Evolutionary conservation across 1,140 invertebrate genomes (phyloP).

Genomic region (Theocolax elegans): DNA sequence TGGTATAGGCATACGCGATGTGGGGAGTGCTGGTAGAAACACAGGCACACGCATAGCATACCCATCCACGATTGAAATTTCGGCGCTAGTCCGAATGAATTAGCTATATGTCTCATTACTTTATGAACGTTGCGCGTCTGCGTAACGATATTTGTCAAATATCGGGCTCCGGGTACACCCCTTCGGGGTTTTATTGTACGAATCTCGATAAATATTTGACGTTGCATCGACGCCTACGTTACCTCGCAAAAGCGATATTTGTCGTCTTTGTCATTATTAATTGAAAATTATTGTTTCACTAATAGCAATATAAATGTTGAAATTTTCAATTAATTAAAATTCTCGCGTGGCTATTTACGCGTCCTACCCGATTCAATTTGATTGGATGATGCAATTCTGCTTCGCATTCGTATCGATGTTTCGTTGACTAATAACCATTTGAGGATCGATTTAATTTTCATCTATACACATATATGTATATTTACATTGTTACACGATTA

Average conservation of each 20-base stretch:
- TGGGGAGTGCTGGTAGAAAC: no score
- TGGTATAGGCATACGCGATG: no score
- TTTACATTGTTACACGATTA: no score
- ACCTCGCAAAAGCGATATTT: not conserved
- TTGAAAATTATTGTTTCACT: slow-evolving; percentile 37
- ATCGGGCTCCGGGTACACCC: no score
- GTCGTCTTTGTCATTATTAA: slow-evolving; percentile 22
- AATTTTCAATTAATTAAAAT: slow-evolving; percentile 39
- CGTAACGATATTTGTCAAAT: slow-evolving; percentile 28
- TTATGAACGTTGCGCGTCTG: slow-evolving; percentile 27
- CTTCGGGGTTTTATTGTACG: slow-evolving; percentile 1
- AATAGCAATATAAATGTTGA: slow-evolving; percentile 35
- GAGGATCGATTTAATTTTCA: no score
- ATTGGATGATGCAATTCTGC: no score
- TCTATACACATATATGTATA: no score
- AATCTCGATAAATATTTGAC: slow-evolving; percentile 32
- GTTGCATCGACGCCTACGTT: not conserved
- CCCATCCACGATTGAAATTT: no score
- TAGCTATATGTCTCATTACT: slow-evolving; percentile 31
- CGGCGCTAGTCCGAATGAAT: slow-evolving; percentile 31
- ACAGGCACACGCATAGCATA: no score
- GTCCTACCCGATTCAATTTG: no score
- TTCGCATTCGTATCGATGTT: no score
- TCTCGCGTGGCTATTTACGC: not conserved
- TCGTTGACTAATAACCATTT: no score